Evolutionary conservation across 2,113 vertebrate species (phyloP), one percentile per base, ranked within the genome.

Genomic region (Tenrec ecaudatus): DNA sequence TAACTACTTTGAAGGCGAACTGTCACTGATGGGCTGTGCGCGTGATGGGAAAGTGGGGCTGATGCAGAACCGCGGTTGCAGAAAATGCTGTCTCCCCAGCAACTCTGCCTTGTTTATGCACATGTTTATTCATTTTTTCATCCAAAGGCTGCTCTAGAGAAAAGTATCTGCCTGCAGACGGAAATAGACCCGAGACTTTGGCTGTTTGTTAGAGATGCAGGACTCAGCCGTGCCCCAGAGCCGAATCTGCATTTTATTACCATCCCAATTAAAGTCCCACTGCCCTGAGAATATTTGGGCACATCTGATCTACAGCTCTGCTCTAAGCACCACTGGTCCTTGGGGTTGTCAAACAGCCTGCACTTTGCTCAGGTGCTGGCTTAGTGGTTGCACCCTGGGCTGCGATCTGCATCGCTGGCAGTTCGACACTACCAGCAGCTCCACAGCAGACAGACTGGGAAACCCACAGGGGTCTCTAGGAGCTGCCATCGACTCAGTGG

Each of bases 121-220:
- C 47, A 9, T 82, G 25, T 62, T 89, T 77, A 93, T 76, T 11
- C 6, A 29, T 75, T 76, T 80, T 79, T 73, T 91, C 40, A 81
- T 58, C 79, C 38, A 95, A 88, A 69, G 53, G 47, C 16, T 71
- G n/a, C 33, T 77, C 57, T 81, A 20, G 78, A 78, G 66, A 89
- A 89, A n/a, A 75, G 27, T 62, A 57, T 83, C 22, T 81, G 53
- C 40, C 27, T 81, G 60, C 6, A 10, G 33, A 82, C 6, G 82
- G 25, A 86, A 80, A 80, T 17, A 71, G n/a, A 87, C 8, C 53
- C 57, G 53, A 47, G 27, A 71, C 69, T 71, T 33, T 33, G n/a
- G n/a, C 69, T 33, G n/a, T 33, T n/a, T 77, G 76, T 77, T 47
- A 31, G 73, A 29, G 43, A 77, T 77, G 23, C 38, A 27, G 75